Evolutionary conservation across 2,797 vertebrate species (phyloP).

Genomic region (Microcaecilia unicolor): DNA sequence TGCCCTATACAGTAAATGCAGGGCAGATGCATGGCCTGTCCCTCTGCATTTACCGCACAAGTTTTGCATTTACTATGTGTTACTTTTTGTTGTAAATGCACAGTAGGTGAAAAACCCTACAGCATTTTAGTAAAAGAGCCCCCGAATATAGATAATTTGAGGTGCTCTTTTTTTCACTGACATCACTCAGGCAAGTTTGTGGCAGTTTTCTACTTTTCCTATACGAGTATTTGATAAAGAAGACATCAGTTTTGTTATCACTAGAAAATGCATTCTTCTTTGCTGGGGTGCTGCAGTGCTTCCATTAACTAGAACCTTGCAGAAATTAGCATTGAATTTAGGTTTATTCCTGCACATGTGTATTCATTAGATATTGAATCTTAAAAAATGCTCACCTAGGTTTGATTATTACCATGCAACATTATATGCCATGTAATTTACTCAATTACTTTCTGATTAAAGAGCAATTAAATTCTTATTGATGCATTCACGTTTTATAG

Average conservation of each 20-base stretch:
- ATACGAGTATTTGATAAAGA: not conserved
- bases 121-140: no score
- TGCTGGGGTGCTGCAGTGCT: not conserved
- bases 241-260: not conserved
- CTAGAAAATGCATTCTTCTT: not conserved
- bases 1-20: no score
- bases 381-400: not conserved
- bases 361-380: not conserved
- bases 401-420: not conserved
- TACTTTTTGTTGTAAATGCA: no score
- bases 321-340: no score
- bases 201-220: not conserved
- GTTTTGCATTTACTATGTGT: no score
- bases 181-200: not conserved
- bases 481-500: not conserved
- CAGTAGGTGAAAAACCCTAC: no score
- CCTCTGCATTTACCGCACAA: no score
- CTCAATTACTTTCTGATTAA: not conserved
- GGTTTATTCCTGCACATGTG: no score
- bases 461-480: not conserved
- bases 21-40: no score
- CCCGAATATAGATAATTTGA: not conserved
- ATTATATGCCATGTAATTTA: not conserved
- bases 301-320: not conserved
- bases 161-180: not conserved